phyloP scores from a whole-genome alignment of 1,140 invertebrate species.

The Brachionus plicatilis region DNA sequence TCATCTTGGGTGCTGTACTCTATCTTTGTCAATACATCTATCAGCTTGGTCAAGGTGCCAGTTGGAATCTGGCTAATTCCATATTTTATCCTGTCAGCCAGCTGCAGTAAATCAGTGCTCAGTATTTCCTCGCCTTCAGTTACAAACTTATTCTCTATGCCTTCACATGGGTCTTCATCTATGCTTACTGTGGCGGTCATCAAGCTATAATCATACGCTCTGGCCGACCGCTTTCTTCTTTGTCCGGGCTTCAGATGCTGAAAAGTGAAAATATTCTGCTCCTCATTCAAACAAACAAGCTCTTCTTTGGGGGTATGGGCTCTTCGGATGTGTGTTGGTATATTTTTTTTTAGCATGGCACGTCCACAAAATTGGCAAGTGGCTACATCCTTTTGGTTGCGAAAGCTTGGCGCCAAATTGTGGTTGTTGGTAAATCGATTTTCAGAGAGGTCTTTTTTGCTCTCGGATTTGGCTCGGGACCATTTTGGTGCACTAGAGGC shows the following conservation, averaged over 20 bases:
- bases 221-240: conserved; percentile 23
- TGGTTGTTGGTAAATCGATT: neutral
- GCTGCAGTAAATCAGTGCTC: conserved; percentile 24
- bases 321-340: conserved; percentile 21
- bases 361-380: conserved; percentile 37
- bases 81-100: conserved; percentile 39
- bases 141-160: conserved; percentile 36
- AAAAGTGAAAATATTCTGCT: conserved; percentile 38
- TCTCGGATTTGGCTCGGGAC: neutral
- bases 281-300: conserved; percentile 36
- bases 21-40: conserved; percentile 22
- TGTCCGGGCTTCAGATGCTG: conserved; percentile 29
- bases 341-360: conserved; percentile 40
- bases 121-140: conserved; percentile 40
- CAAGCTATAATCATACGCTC: conserved; percentile 35
- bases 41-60: conserved; percentile 2
- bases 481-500: neutral
- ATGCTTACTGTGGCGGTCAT: conserved; percentile 38
- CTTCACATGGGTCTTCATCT: conserved; percentile 35
- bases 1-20: conserved; percentile 27
- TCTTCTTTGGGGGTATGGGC: conserved; percentile 40
- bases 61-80: conserved; percentile 33
- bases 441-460: neutral
- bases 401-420: neutral
- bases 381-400: conserved; percentile 11